Conservation (phyloP, 1,140 invertebrate genomes). For the Copidosoma floridanum region DNA sequence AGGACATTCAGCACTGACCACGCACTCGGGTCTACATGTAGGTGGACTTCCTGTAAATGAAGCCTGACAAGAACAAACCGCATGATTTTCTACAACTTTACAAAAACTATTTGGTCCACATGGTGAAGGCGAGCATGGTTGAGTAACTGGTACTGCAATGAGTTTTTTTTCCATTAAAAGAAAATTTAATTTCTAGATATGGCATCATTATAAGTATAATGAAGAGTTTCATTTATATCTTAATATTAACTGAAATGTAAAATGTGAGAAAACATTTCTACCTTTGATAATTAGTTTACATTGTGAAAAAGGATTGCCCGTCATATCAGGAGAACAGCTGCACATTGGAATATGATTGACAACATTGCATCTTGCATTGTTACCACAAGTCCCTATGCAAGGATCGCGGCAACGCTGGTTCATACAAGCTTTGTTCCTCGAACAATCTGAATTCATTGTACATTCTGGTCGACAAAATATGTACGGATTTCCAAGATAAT, state of each 20-base stretch:
- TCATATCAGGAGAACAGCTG: slow-evolving; percentile 65
- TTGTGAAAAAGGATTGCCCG: slow-evolving; percentile 76
- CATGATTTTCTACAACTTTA: slow-evolving; percentile 52
- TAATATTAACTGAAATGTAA: too few relatives aligned
- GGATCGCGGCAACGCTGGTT: slow-evolving; percentile 75
- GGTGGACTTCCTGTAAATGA: slow-evolving; percentile 66
- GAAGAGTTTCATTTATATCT: too few relatives aligned
- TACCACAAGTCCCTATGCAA: slow-evolving; percentile 74
- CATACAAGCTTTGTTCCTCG: slow-evolving; percentile 70
- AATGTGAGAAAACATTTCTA: too few relatives aligned
- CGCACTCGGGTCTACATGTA: slow-evolving; percentile 66
- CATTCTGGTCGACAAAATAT: slow-evolving; percentile 76
- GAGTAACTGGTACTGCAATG: slow-evolving; percentile 30
- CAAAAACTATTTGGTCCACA: slow-evolving; percentile 59
- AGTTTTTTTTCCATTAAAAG: too few relatives aligned
- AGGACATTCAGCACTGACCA: slow-evolving; percentile 66
- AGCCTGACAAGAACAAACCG: slow-evolving; percentile 67
- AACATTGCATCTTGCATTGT: slow-evolving; percentile 72
- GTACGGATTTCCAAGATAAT: slow-evolving; percentile 73
- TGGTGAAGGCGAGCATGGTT: slow-evolving; percentile 59
- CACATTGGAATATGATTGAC: slow-evolving; percentile 77
- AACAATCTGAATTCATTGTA: slow-evolving; percentile 79
- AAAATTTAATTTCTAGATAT: slow-evolving; percentile 5
- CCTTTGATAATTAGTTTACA: slow-evolving; percentile 56
- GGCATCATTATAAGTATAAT: too few relatives aligned